Conservation (phyloP, 2,888 invertebrate genomes). For the Eurois occulta region DNA sequence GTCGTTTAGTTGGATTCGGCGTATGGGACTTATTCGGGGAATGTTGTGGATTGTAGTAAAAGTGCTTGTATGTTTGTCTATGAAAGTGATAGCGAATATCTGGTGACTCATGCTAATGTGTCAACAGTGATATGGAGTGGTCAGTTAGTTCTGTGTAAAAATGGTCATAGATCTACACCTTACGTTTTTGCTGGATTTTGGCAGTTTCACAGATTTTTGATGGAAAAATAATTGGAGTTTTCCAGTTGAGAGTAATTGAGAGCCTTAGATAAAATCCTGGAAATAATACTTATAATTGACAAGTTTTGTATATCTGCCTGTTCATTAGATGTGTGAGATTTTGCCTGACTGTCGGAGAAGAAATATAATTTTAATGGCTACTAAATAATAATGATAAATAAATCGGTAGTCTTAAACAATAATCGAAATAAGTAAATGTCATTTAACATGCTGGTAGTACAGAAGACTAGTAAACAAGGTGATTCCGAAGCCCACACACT, state of each 20-base stretch:
- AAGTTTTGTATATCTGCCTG: background rate
- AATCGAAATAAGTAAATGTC: constrained; percentile 10
- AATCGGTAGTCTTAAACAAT: background rate
- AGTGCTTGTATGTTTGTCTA: constrained; percentile 36
- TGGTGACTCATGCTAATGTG: background rate
- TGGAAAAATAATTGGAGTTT: background rate
- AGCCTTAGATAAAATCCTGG: background rate
- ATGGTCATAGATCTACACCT: background rate
- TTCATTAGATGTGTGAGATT: background rate
- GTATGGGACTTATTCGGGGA: constrained; percentile 24
- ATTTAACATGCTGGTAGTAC: background rate
- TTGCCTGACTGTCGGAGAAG: too few relatives aligned
- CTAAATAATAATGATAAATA: constrained; percentile 1
- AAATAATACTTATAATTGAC: background rate
- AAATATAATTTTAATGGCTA: background rate
- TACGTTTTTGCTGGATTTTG: background rate
- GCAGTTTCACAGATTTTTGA: background rate
- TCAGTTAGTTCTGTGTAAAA: constrained; percentile 4
- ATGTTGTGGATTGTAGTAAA: constrained; percentile 24
- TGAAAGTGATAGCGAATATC: constrained; percentile 31
- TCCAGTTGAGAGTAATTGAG: background rate
- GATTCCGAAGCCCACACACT: constrained; percentile 60
- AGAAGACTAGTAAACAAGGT: constrained; percentile 60
- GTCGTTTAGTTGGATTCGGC: constrained; percentile 9
- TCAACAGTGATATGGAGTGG: background rate